A percentile compares a stretch with the other conserved stretches of the same genome.
Evolutionary conservation across 2,888 invertebrate species (phyloP).

Genomic region (Lydus trimaculatus): DNA sequence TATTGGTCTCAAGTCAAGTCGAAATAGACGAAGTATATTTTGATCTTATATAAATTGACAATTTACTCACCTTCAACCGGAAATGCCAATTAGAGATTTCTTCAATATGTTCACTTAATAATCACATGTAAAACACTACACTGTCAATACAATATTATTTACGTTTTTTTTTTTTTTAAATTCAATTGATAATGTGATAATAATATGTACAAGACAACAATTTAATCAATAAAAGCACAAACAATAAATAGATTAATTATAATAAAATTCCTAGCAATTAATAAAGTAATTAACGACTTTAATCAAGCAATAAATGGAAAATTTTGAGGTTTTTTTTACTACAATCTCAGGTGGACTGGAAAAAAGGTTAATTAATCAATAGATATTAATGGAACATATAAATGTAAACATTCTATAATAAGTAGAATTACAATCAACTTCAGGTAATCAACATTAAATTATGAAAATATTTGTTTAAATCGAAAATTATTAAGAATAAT

Average conservation of each 20-base stretch:
- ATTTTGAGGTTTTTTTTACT: too few relatives aligned
- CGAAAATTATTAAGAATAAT: slow-evolving; percentile 7
- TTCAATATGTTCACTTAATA: neutral
- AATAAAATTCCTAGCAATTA: too few relatives aligned
- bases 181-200: too few relatives aligned
- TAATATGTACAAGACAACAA: neutral
- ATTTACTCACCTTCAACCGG: neutral
- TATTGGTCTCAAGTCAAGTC: neutral
- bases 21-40: neutral
- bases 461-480: too few relatives aligned
- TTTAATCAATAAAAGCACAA: neutral
- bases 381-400: too few relatives aligned
- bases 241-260: neutral
- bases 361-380: too few relatives aligned
- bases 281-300: too few relatives aligned
- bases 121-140: neutral
- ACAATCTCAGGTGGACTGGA: too few relatives aligned
- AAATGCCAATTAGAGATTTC: neutral
- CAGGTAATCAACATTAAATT: too few relatives aligned
- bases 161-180: neutral
- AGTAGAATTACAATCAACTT: too few relatives aligned
- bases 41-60: neutral
- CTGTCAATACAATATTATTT: neutral
- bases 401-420: too few relatives aligned
- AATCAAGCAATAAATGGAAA: too few relatives aligned